Evolutionary conservation across 2,888 invertebrate species (phyloP).

Genomic region (Dioctria rufipes): DNA sequence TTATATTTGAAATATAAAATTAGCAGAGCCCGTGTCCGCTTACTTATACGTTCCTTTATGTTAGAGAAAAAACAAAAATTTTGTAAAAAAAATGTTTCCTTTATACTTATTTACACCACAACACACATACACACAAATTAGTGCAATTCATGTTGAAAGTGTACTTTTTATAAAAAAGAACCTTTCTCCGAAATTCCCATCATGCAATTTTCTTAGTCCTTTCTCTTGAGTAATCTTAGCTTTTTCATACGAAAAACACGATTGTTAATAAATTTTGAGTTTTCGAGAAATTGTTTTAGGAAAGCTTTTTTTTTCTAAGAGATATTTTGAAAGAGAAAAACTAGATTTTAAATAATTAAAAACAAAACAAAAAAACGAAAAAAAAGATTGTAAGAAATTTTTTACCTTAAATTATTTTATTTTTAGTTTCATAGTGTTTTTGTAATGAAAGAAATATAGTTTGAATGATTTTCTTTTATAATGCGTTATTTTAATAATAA

Average conservation of each 20-base stretch:
- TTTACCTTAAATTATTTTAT: conserved; percentile 51
- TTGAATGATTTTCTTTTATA: conserved; percentile 43
- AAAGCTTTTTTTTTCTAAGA: conserved; percentile 31
- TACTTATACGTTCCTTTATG: not conserved
- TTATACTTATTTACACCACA: not conserved
- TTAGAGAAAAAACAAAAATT: too few species aligned
- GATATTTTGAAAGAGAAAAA: conserved; percentile 4
- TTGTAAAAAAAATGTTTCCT: too few species aligned
- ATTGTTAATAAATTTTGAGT: conserved; percentile 6
- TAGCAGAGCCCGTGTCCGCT: not conserved
- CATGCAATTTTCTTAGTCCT: conserved; percentile 31
- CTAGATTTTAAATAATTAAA: conserved; percentile 34
- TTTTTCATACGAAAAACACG: conserved; percentile 9
- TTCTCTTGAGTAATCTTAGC: conserved; percentile 27
- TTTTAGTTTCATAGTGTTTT: conserved; percentile 35
- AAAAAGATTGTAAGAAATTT: conserved; percentile 36
- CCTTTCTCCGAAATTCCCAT: conserved; percentile 22
- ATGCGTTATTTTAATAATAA: conserved; percentile 33
- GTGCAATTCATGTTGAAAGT: conserved; percentile 49
- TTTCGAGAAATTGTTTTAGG: not conserved
- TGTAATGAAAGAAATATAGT: conserved; percentile 22
- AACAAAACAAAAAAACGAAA: not conserved
- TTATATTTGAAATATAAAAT: not conserved
- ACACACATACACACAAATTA: conserved; percentile 4
- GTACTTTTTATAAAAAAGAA: conserved; percentile 42